Percentiles rank a stretch among this genome's conserved stretches.
These are phyloP conservation scores for Hesperia comma DNA, from an alignment of 2,888 invertebrate species.

Conservation along the genomic window DNA sequence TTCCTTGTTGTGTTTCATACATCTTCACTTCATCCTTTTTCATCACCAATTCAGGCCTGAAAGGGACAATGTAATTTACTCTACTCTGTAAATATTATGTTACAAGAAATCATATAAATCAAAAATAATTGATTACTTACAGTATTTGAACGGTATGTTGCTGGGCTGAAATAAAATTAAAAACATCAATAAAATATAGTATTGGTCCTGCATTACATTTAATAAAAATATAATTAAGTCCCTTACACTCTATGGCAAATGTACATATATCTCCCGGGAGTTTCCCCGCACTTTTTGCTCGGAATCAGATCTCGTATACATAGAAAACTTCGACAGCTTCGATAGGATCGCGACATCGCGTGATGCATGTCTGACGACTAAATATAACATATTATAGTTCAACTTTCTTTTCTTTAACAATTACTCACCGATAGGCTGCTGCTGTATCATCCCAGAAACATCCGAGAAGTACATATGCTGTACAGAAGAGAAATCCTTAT, in stretches of 20 bases:
- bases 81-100: background rate
- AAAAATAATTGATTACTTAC: constrained; percentile 59
- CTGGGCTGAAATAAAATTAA: constrained; percentile 64
- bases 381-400: too few species aligned
- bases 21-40: constrained; percentile 76
- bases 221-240: too few species aligned
- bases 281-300: too few species aligned
- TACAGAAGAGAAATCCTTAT: constrained; percentile 60
- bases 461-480: constrained; percentile 70
- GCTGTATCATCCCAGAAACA: constrained; percentile 62
- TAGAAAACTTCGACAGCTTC: too few species aligned
- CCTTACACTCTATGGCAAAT: too few species aligned
- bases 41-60: constrained; percentile 68
- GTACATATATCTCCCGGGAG: too few species aligned
- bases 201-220: too few species aligned
- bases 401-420: too few species aligned
- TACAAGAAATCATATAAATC: too few species aligned
- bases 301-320: too few species aligned
- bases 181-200: constrained; percentile 3
- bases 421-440: constrained; percentile 61
- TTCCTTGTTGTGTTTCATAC: constrained; percentile 66
- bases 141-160: constrained; percentile 71
- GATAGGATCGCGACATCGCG: too few species aligned
- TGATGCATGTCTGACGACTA: too few species aligned
- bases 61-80: constrained; percentile 44